Percentiles rank a stretch among this genome's conserved stretches.
Evolutionary conservation across 2,888 invertebrate genomes (phyloP).

Genomic region (Phengaris arion): DNA sequence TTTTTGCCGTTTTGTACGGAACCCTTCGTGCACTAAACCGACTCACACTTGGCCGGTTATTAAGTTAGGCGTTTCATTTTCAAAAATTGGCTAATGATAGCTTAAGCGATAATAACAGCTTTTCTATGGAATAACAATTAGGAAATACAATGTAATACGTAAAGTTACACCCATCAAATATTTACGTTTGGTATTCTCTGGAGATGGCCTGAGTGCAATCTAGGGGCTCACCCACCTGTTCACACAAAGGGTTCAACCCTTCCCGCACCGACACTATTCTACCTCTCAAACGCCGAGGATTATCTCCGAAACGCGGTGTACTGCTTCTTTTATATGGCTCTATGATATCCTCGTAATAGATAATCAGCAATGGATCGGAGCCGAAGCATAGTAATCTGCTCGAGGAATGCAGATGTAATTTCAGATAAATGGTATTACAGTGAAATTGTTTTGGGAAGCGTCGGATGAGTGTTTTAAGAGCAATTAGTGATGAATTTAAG

Average conservation of each 20-base stretch:
- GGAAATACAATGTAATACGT: constrained; percentile 33
- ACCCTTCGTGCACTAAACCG: no score
- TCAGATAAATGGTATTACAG: constrained; percentile 31
- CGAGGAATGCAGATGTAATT: constrained; percentile 30
- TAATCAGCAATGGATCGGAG: constrained; percentile 28
- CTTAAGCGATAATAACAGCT: background rate
- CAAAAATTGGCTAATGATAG: background rate
- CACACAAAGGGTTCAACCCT: constrained; percentile 41
- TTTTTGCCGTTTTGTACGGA: no score
- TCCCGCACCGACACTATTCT: constrained; percentile 24
- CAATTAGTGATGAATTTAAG: constrained; percentile 30
- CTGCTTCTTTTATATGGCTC: constrained; percentile 4
- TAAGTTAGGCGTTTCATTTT: background rate
- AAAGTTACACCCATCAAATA: constrained; percentile 38
- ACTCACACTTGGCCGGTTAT: no score
- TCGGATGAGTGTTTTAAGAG: constrained; percentile 26
- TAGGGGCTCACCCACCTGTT: constrained; percentile 40
- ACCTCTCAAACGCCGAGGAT: constrained; percentile 3
- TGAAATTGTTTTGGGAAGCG: constrained; percentile 30
- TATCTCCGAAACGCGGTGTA: constrained; percentile 2
- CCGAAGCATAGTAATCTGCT: constrained; percentile 24
- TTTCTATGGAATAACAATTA: constrained; percentile 27
- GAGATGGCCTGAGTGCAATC: constrained; percentile 37
- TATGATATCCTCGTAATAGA: background rate
- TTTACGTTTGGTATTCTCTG: constrained; percentile 36